Percentiles rank a stretch among this genome's conserved stretches.
Evolutionary conservation across 23 tunicate species (phyloP).

Genomic region (Clavelina lepadiformis): DNA sequence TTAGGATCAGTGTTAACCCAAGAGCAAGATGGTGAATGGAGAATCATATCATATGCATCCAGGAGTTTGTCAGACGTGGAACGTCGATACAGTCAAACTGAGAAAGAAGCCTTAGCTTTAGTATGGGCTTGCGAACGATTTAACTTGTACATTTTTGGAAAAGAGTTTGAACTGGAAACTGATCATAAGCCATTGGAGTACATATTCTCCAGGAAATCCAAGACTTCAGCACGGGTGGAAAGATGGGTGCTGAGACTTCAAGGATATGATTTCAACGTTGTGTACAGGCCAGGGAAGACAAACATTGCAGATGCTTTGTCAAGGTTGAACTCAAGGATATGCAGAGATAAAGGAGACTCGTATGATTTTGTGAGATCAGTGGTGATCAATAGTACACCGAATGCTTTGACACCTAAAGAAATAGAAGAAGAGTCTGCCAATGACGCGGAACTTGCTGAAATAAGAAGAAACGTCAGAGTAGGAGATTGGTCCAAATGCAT

Average conservation of each 20-base stretch:
- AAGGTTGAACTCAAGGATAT: constrained; percentile 9
- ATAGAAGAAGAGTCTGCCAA: neutral
- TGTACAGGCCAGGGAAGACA: constrained; percentile 8
- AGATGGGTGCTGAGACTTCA: constrained; percentile 25
- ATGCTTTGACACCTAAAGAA: constrained; percentile 7
- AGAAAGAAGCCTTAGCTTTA: constrained; percentile 20
- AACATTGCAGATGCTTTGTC: constrained; percentile 32
- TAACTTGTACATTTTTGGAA: constrained; percentile 19
- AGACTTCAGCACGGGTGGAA: constrained; percentile 22
- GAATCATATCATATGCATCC: constrained; percentile 8
- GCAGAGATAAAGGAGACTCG: too few relatives aligned
- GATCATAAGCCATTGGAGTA: constrained; percentile 14
- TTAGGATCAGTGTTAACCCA: constrained; percentile 5
- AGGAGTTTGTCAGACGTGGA: constrained; percentile 18
- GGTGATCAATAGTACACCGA: neutral
- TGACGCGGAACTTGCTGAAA: constrained; percentile 1
- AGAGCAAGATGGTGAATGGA: constrained; percentile 16
- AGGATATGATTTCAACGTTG: constrained; percentile 24
- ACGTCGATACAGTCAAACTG: constrained; percentile 17
- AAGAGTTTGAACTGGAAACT: constrained; percentile 24
- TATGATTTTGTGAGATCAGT: neutral
- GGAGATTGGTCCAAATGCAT: constrained; percentile 24
- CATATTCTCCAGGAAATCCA: constrained; percentile 16
- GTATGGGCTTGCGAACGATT: constrained; percentile 30
- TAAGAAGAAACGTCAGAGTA: neutral